Evolutionary conservation across 2,888 invertebrate genomes (phyloP).

Genomic region (Nephrocerus scutellatus): DNA sequence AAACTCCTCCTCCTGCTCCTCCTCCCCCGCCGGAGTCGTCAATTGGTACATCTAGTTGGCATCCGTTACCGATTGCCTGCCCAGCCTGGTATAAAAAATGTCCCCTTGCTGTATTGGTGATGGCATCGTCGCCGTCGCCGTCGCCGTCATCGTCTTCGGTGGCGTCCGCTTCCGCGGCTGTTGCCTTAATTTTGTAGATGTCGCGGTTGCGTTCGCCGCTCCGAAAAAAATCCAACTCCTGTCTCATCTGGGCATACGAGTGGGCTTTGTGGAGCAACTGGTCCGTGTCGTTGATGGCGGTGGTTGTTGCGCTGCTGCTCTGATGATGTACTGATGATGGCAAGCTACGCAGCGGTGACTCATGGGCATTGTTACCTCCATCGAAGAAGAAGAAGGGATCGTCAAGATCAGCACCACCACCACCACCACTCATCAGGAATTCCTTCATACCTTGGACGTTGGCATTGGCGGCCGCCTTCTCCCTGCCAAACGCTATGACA

Average conservation of each 20-base stretch:
- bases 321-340: neutral
- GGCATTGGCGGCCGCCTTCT: no score
- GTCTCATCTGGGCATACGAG: slow-evolving; percentile 19
- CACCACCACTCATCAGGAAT: no score
- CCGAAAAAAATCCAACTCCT: slow-evolving; percentile 32
- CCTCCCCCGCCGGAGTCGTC: slow-evolving; percentile 40
- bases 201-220: slow-evolving; percentile 29
- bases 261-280: no score
- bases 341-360: neutral
- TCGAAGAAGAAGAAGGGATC: neutral
- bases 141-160: slow-evolving; percentile 19
- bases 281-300: no score
- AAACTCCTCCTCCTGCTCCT: slow-evolving; percentile 10
- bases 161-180: slow-evolving; percentile 14
- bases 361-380: neutral
- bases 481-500: no score
- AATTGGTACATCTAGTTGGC: slow-evolving; percentile 33
- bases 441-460: no score
- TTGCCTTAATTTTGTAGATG: slow-evolving; percentile 21
- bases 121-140: slow-evolving; percentile 15
- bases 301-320: neutral
- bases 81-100: slow-evolving; percentile 44
- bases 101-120: no score
- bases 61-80: slow-evolving; percentile 30
- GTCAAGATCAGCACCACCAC: slow-evolving; percentile 19